A percentile compares a stretch with the other conserved stretches of the same genome.
phyloP scores from a whole-genome alignment of 2,888 invertebrate species.

The Plemyria rubiginata region DNA sequence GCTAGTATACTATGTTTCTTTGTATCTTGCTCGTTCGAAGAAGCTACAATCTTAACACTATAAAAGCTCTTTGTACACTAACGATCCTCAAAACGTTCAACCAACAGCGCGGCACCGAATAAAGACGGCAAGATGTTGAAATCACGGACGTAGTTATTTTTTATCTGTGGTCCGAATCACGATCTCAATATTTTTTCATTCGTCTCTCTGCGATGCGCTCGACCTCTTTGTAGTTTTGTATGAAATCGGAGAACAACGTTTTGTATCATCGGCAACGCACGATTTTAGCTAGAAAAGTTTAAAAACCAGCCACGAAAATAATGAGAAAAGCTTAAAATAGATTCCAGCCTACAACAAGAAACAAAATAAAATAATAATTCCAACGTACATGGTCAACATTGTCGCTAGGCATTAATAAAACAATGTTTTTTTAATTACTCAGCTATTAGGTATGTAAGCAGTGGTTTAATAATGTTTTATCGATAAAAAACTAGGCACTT shows the following conservation, averaged over 20 bases:
- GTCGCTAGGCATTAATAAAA: too few relatives aligned
- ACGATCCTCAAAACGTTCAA: slow-evolving; percentile 7
- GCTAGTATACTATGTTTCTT: too few relatives aligned
- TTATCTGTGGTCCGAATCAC: slow-evolving; percentile 32
- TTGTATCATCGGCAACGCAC: slow-evolving; percentile 40
- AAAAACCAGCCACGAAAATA: background rate
- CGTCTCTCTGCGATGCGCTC: background rate
- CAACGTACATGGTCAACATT: too few relatives aligned
- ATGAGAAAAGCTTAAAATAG: too few relatives aligned
- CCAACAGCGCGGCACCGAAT: slow-evolving; percentile 11
- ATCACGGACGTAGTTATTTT: slow-evolving; percentile 10
- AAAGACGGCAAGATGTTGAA: slow-evolving; percentile 22
- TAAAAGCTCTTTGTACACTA: slow-evolving; percentile 1
- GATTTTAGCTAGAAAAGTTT: slow-evolving; percentile 11
- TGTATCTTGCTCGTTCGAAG: background rate
- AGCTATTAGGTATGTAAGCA: too few relatives aligned
- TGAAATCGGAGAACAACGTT: slow-evolving; percentile 16
- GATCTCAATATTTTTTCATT: slow-evolving; percentile 26
- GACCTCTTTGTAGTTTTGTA: slow-evolving; percentile 30
- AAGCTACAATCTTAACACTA: background rate
- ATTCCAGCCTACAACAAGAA: too few relatives aligned
- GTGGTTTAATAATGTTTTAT: background rate
- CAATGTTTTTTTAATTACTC: too few relatives aligned
- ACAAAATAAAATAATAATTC: too few relatives aligned
- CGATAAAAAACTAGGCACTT: background rate